Conservation (phyloP, 2,797 vertebrate genomes). For the Sternarchorhynchus goeldii region DNA sequence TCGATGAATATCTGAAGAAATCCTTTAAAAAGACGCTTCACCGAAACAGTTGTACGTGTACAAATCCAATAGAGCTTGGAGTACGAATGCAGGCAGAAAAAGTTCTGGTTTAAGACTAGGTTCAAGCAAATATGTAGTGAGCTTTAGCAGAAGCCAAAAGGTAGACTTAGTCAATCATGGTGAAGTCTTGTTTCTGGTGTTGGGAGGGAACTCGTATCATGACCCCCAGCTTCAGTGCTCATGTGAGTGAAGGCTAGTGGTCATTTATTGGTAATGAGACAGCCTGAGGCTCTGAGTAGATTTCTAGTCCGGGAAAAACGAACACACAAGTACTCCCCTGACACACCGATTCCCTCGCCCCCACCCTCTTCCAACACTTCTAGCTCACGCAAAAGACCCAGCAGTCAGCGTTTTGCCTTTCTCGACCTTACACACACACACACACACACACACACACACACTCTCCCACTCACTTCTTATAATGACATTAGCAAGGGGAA, state of each 20-base stretch:
- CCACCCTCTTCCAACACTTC: conserved; percentile 27
- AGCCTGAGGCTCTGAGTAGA: conserved; percentile 62
- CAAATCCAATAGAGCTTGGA: background rate
- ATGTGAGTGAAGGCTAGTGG: conserved; percentile 44
- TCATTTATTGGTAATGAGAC: conserved; percentile 63
- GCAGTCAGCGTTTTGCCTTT: conserved; percentile 41
- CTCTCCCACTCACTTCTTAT: conserved; percentile 63
- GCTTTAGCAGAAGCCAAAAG: background rate
- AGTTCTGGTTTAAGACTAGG: conserved; percentile 31
- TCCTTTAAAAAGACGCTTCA: background rate
- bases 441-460: conserved; percentile 38
- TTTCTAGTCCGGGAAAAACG: conserved; percentile 55
- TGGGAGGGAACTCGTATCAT: conserved; percentile 40
- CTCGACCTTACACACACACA: conserved; percentile 29
- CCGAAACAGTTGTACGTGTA: background rate
- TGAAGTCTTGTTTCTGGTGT: conserved; percentile 18
- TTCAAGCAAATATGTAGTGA: conserved; percentile 4
- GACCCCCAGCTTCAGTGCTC: conserved; percentile 32
- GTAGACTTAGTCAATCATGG: background rate
- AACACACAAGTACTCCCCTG: conserved; percentile 41
- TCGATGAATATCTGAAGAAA: background rate
- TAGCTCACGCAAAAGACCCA: conserved; percentile 40
- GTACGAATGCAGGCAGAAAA: background rate
- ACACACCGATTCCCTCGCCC: conserved; percentile 9
- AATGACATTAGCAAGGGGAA: conserved; percentile 69